phyloP scores from a whole-genome alignment of 1,140 invertebrate species.

The Drepana arcuata region DNA sequence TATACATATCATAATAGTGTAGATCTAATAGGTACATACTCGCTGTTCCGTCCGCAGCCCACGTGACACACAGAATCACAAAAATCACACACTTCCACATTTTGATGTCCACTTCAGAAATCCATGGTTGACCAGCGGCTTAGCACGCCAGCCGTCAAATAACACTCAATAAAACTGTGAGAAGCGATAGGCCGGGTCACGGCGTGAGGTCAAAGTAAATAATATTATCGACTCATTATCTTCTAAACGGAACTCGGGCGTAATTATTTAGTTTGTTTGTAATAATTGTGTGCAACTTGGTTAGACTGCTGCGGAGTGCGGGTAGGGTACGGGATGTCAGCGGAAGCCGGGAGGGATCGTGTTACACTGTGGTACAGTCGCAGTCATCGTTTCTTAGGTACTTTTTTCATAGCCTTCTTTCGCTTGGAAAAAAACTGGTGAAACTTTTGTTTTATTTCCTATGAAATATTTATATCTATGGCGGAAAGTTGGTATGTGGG shows the following conservation, averaged over 20 bases:
- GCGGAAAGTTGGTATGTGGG: too few species aligned
- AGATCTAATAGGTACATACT: slow-evolving; percentile 30
- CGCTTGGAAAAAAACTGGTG: too few species aligned
- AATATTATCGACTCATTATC: slow-evolving; percentile 53
- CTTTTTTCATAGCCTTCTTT: too few species aligned
- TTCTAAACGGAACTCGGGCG: slow-evolving; percentile 15
- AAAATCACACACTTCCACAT: slow-evolving; percentile 56
- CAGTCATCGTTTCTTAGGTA: slow-evolving; percentile 7
- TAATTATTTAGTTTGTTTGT: slow-evolving; percentile 3
- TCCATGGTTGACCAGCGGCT: slow-evolving; percentile 24
- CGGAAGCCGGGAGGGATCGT: slow-evolving; percentile 24
- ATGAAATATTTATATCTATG: too few species aligned
- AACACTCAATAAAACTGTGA: slow-evolving; percentile 35
- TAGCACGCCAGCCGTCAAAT: slow-evolving; percentile 32
- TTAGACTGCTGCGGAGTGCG: slow-evolving; percentile 2
- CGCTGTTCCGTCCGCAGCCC: slow-evolving; percentile 34
- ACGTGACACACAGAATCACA: slow-evolving; percentile 44
- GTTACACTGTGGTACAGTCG: slow-evolving; percentile 21
- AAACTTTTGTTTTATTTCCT: too few species aligned
- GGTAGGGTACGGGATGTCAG: slow-evolving; percentile 23
- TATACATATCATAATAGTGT: too few species aligned
- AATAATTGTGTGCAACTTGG: slow-evolving; percentile 7
- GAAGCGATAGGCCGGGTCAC: slow-evolving; percentile 40
- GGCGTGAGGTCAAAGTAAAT: slow-evolving; percentile 47
- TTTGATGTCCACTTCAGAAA: slow-evolving; percentile 26